phyloP scores from a whole-genome alignment of 2,113 vertebrate genomes.

The Gopherus evgoodei region DNA sequence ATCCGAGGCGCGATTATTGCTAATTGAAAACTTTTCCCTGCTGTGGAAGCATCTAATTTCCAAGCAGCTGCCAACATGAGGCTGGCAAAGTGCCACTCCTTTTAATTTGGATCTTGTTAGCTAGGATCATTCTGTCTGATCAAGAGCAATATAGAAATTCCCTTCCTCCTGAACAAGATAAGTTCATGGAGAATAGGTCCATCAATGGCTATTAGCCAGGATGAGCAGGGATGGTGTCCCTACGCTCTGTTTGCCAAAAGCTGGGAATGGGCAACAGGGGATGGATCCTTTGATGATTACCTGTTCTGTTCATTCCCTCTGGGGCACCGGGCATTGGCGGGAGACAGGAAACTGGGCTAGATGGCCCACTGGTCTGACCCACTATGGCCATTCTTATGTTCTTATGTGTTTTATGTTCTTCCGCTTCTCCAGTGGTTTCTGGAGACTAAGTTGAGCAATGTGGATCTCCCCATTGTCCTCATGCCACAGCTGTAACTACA shows the following conservation, averaged over 20 bases:
- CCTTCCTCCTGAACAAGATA: background rate
- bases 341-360: no score
- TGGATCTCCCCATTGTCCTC: accelerated
- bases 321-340: no score
- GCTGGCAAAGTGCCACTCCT: accelerated
- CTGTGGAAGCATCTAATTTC: background rate
- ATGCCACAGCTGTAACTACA: background rate
- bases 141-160: background rate
- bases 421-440: background rate
- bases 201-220: no score
- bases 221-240: no score
- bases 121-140: background rate
- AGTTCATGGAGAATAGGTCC: no score
- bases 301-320: no score
- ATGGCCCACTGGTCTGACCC: no score
- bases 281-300: no score
- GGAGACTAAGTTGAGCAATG: background rate
- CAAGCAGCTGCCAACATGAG: background rate
- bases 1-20: constrained; percentile 89
- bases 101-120: background rate
- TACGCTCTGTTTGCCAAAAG: no score
- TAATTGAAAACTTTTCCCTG: constrained; percentile 88
- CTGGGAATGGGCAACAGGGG: no score
- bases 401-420: no score
- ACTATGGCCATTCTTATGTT: no score